Evolutionary conservation across 2,113 vertebrate species (phyloP).

Genomic region (Trachemys scripta): DNA sequence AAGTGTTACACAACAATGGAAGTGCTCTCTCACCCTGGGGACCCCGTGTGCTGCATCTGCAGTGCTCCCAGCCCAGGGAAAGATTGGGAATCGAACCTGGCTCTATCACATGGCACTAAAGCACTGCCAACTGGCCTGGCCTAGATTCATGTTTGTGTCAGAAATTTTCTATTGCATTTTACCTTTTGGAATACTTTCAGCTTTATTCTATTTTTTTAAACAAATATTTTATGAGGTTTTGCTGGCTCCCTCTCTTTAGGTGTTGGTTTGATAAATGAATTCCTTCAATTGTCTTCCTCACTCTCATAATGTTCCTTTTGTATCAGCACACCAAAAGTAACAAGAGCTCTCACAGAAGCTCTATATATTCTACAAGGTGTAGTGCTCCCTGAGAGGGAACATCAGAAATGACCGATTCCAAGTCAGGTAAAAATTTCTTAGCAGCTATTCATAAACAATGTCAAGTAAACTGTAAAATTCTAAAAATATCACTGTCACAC

Average conservation of each 20-base stretch:
- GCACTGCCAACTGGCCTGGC: not conserved
- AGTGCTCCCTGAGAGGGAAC: accelerated
- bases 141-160: not conserved
- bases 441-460: not conserved
- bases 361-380: not conserved
- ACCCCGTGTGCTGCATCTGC: not conserved
- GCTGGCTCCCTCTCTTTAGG: not conserved
- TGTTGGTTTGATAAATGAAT: not conserved
- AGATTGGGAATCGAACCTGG: slow-evolving; percentile 10
- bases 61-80: not conserved
- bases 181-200: accelerated
- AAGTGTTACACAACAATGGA: accelerated
- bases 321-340: not conserved
- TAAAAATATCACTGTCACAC: accelerated
- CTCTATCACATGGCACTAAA: not conserved
- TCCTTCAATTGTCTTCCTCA: not conserved
- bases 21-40: not conserved
- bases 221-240: not conserved
- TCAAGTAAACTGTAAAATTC: accelerated
- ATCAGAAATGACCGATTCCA: not conserved
- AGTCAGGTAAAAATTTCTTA: not conserved
- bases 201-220: not conserved
- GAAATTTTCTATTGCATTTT: not conserved
- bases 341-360: not conserved
- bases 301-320: not conserved